A percentile compares a stretch with the other conserved stretches of the same genome.
These are phyloP conservation scores for Plemyria rubiginata DNA, from an alignment of 2,888 invertebrate species.

Conservation along the genomic window DNA sequence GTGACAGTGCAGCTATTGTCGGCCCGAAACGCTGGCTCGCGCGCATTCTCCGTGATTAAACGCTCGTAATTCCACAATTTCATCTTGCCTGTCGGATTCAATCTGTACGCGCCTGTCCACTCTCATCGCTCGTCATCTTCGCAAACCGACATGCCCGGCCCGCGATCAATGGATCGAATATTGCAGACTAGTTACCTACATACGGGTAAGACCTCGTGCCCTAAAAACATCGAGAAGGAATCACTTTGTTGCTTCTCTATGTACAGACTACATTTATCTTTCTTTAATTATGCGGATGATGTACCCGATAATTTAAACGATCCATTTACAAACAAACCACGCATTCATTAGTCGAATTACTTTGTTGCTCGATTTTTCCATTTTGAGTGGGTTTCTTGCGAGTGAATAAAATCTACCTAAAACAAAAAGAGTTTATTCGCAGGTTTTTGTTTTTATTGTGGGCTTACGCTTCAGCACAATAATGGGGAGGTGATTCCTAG, in stretches of 20 bases:
- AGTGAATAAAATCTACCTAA: slow-evolving; percentile 28
- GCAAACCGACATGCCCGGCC: slow-evolving; percentile 39
- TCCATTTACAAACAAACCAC: slow-evolving; percentile 36
- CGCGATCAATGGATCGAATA: slow-evolving; percentile 41
- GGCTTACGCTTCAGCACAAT: slow-evolving; percentile 60
- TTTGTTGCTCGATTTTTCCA: slow-evolving; percentile 32
- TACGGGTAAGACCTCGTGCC: slow-evolving; percentile 51
- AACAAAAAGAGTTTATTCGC: slow-evolving; percentile 31
- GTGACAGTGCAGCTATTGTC: slow-evolving; percentile 80
- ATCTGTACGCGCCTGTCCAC: slow-evolving; percentile 62
- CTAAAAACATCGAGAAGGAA: slow-evolving; percentile 44
- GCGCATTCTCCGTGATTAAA: slow-evolving; percentile 79
- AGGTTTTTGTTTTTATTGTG: slow-evolving; percentile 66
- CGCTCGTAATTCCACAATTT: slow-evolving; percentile 83
- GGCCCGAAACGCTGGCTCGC: slow-evolving; percentile 63
- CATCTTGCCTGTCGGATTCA: slow-evolving; percentile 75
- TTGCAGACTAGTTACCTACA: slow-evolving; percentile 46
- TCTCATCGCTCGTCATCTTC: slow-evolving; percentile 63
- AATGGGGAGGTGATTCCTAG: slow-evolving; percentile 69
- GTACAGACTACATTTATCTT: slow-evolving; percentile 33
- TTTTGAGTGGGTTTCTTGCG: slow-evolving; percentile 29
- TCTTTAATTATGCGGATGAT: slow-evolving; percentile 49
- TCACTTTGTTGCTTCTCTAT: slow-evolving; percentile 36
- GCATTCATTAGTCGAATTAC: slow-evolving; percentile 35
- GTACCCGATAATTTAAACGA: slow-evolving; percentile 49